Percentiles rank a stretch among this genome's conserved stretches.
Evolutionary conservation across 2,888 invertebrate species (phyloP).

Genomic region (Hirudinaria manillensis): DNA sequence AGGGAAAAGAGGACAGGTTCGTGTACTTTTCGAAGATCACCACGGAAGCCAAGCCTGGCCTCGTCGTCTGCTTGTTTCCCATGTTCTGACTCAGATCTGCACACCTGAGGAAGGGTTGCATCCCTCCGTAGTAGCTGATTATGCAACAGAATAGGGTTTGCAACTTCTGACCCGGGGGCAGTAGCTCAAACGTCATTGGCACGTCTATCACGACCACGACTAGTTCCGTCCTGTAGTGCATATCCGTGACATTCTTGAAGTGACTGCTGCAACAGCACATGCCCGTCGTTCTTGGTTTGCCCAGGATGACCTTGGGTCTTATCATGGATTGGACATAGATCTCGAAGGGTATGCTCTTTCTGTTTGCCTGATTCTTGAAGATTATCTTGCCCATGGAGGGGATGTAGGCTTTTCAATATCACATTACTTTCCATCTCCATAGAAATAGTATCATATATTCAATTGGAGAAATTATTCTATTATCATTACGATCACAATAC

Average conservation of each 20-base stretch:
- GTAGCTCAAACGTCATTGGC: background rate
- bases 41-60: background rate
- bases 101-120: slow-evolving; percentile 23
- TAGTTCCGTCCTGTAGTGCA: slow-evolving; percentile 4
- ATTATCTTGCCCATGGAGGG: background rate
- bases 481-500: no score
- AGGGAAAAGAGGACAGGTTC: slow-evolving; percentile 9
- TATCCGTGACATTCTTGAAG: slow-evolving; percentile 5
- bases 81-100: background rate
- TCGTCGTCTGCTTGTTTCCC: background rate
- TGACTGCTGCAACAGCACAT: slow-evolving; percentile 2
- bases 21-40: slow-evolving; percentile 17
- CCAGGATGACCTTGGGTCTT: background rate
- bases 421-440: no score
- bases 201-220: background rate
- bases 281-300: slow-evolving; percentile 11
- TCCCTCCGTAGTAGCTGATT: slow-evolving; percentile 14
- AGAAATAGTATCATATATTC: no score
- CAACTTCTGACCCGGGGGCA: slow-evolving; percentile 8
- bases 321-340: background rate
- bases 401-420: background rate
- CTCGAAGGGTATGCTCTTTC: background rate
- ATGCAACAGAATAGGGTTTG: slow-evolving; percentile 4
- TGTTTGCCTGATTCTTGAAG: background rate
- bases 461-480: no score